Evolutionary conservation across 1,140 invertebrate species (phyloP).

Genomic region (Tribolium madens): DNA sequence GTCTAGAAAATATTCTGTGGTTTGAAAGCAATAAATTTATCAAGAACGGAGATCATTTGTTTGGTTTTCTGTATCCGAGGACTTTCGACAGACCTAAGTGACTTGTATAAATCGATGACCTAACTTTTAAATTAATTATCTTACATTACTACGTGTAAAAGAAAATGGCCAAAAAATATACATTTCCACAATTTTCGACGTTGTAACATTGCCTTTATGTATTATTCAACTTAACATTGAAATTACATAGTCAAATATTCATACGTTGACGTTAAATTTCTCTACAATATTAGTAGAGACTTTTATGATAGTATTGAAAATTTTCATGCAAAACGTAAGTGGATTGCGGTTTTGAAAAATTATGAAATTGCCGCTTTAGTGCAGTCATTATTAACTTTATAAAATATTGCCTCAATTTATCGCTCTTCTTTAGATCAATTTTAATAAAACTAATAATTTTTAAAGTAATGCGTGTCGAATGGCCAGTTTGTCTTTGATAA

Average conservation of each 20-base stretch:
- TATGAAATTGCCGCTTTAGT: neutral
- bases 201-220: too few relatives aligned
- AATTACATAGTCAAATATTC: neutral
- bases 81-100: constrained; percentile 10
- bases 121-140: constrained; percentile 28
- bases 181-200: neutral
- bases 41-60: constrained; percentile 12
- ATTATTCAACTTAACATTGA: neutral
- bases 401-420: neutral
- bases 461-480: too few relatives aligned
- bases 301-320: neutral
- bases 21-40: constrained; percentile 14
- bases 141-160: neutral
- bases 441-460: too few relatives aligned
- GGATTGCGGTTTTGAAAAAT: neutral
- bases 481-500: neutral
- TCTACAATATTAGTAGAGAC: neutral
- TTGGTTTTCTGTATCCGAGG: constrained; percentile 16
- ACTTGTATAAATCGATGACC: constrained; percentile 33
- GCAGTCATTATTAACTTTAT: neutral
- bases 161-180: neutral
- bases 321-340: neutral
- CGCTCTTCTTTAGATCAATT: neutral
- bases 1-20: neutral
- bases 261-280: neutral